A percentile compares a stretch with the other conserved stretches of the same genome.
phyloP scores from a whole-genome alignment of 2,113 vertebrate genomes.

The Benitochromis conjunctus region DNA sequence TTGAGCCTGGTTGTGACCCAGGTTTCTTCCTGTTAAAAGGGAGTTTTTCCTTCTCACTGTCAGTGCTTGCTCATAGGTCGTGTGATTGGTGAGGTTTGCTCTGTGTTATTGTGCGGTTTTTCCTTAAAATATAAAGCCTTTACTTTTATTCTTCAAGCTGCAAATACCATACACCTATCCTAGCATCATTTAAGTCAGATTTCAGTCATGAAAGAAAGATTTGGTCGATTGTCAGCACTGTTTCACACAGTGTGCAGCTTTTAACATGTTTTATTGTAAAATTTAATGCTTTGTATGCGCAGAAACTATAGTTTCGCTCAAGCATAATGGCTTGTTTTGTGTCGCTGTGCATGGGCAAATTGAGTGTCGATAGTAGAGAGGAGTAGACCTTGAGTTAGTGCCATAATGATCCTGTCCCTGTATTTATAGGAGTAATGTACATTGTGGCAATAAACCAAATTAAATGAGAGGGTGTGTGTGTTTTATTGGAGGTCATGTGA shows the following conservation, averaged over 20 bases:
- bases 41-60: no score
- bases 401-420: neutral
- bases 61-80: no score
- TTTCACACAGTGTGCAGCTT: neutral
- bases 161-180: neutral
- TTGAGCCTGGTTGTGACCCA: no score
- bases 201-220: neutral
- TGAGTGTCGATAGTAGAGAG: neutral
- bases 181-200: neutral
- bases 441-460: neutral
- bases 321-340: neutral
- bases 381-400: neutral
- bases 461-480: neutral
- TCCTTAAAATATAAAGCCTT: neutral
- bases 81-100: no score
- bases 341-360: neutral
- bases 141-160: neutral
- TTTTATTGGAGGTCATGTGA: slow-evolving; percentile 20
- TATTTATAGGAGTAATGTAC: neutral
- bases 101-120: neutral
- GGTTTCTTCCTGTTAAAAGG: no score
- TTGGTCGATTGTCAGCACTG: neutral
- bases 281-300: neutral
- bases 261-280: neutral
- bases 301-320: neutral